Evolutionary conservation across 2,797 vertebrate genomes (phyloP), one percentile per base, ranked within the genome.

Genomic region (Sebastes paucispinis): DNA sequence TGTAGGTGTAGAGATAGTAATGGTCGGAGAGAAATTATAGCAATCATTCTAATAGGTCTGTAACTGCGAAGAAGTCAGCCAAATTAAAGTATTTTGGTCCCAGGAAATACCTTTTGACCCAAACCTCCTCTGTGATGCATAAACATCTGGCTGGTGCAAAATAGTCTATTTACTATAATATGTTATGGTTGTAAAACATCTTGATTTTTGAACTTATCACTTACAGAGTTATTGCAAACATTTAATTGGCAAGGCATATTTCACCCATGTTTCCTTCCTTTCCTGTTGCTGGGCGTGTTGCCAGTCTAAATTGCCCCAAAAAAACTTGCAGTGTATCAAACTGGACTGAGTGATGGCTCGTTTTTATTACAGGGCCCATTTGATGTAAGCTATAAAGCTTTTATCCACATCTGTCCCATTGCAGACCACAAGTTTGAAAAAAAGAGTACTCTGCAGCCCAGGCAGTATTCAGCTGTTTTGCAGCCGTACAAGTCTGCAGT

Each of bases 331-430:
- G 74, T 81, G 80, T 78, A 86, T 87, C 84, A 86, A 83, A 89
- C 73, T 71, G 75, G 74, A 87, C 79, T 84, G 81, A 87, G 75
- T 79, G 83, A 88, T 89, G 74, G 79, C 80, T 91, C 69, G 31
- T 55, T 87, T 93, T 87, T 89, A 90, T 88, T 80, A 80, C 88
- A 86, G 74, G 77, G 76, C 66, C 84, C 81, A 88, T 92, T 88
- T 90, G 83, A 62, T 91, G 75, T 62, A 59, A 77, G 89, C 83
- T 39, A 86, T 87, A 88, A 93, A 91, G 82, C 79, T 81, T 86
- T 90, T 85, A 88, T 86, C 84, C 87, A 87, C 88, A 83, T 91
- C 86, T 90, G 87, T 88, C 85, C 86, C 75, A 80, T 80, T 58
- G 11, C 77, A 79, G 70, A 82, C 27, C 65, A 68, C 55, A 86